These are phyloP conservation scores for Caenorhabditis tropicalis DNA, from an alignment of 1,140 invertebrate genomes.

Conservation along the genomic window DNA sequence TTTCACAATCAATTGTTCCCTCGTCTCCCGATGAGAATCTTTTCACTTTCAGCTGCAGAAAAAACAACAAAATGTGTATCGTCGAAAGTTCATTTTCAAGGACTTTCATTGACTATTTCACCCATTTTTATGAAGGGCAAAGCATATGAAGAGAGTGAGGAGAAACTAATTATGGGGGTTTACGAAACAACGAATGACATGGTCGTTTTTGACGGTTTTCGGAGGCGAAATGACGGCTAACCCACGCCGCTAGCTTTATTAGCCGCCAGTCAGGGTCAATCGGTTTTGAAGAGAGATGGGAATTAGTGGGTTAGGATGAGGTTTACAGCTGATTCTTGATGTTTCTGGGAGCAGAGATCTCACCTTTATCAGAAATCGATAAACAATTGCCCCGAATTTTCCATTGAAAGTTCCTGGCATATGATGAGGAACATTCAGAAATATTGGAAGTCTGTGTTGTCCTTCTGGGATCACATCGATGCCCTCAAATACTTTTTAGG, in stretches of 20 bases:
- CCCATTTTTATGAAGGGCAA: background rate
- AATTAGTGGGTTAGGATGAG: background rate
- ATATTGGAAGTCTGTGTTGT: conserved; percentile 17
- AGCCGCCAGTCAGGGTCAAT: background rate
- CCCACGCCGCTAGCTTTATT: background rate
- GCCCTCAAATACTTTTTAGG: background rate
- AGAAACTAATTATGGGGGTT: conserved; percentile 29
- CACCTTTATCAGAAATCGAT: conserved; percentile 33
- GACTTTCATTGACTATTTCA: background rate
- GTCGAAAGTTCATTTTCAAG: conserved; percentile 32
- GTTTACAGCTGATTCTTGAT: background rate
- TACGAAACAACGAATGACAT: background rate
- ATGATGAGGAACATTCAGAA: conserved; percentile 41
- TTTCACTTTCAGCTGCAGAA: conserved; percentile 40
- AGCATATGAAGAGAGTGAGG: too few species aligned
- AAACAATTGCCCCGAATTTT: conserved; percentile 45
- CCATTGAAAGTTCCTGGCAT: conserved; percentile 44
- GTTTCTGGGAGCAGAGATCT: background rate
- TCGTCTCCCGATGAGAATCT: conserved; percentile 43
- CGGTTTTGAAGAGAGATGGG: background rate
- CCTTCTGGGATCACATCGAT: conserved; percentile 42
- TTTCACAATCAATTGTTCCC: conserved; percentile 34
- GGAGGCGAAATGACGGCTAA: background rate
- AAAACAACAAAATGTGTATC: background rate
- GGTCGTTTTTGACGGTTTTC: background rate